phyloP scores from a whole-genome alignment of 2,113 vertebrate species.

The Nycticryphes semicollaris region DNA sequence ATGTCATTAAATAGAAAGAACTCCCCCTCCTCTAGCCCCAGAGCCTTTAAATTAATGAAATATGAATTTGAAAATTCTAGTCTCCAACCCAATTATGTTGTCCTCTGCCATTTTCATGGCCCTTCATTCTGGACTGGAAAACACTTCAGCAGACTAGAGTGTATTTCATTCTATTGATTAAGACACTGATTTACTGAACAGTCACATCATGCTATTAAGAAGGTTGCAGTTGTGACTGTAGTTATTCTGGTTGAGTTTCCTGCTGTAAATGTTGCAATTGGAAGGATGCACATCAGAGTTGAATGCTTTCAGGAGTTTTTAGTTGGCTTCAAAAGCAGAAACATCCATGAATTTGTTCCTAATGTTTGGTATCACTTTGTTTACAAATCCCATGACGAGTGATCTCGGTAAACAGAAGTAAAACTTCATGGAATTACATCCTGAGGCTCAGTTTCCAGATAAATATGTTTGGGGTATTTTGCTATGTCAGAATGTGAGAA shows the following conservation, averaged over 20 bases:
- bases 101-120: not conserved
- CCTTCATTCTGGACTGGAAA: not conserved
- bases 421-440: not conserved
- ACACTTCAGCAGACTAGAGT: not conserved
- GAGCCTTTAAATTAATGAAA: not conserved
- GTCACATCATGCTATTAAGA: not conserved
- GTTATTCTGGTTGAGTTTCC: not conserved
- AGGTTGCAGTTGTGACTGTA: not conserved
- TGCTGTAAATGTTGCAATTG: not conserved
- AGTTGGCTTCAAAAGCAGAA: not conserved
- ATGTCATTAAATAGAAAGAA: slow-evolving; percentile 13
- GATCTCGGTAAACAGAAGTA: not conserved
- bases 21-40: not conserved
- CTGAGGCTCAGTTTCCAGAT: too few species aligned
- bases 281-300: not conserved
- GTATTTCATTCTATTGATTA: not conserved
- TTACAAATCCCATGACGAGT: not conserved
- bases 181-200: not conserved
- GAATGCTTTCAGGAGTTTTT: not conserved
- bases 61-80: not conserved
- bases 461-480: not conserved
- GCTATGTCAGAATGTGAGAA: not conserved
- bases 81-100: not conserved
- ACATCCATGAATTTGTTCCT: not conserved
- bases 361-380: not conserved